Conservation (phyloP, 2,113 vertebrate genomes). For the Bujurquina vittata region DNA sequence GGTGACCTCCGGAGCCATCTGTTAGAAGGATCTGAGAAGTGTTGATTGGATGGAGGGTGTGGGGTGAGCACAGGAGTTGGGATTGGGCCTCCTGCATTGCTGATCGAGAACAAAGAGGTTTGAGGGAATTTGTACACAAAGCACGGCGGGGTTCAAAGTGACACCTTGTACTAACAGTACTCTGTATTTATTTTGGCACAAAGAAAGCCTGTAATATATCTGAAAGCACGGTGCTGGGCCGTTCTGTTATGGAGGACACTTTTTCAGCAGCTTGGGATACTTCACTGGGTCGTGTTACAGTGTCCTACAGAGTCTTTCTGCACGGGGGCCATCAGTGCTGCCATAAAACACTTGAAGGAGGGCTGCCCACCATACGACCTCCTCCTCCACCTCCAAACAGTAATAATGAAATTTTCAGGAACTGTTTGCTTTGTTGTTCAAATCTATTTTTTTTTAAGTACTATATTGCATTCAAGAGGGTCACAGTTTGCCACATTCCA, state of each 20-base stretch:
- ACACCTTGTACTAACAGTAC: neutral
- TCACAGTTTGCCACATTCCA: neutral
- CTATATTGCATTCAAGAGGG: neutral
- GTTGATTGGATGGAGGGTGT: constrained; percentile 54
- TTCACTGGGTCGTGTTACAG: neutral
- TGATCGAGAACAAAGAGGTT: constrained; percentile 14
- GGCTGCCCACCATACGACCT: neutral
- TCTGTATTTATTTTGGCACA: neutral
- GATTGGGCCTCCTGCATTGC: constrained; percentile 16
- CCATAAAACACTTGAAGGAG: neutral
- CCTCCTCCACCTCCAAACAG: neutral
- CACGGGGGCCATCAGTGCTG: neutral
- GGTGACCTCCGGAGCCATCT: constrained; percentile 76
- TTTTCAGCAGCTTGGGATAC: neutral
- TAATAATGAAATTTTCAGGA: neutral
- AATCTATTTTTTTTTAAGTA: neutral
- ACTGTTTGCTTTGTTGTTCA: neutral
- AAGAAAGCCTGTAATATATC: neutral
- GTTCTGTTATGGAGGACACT: neutral
- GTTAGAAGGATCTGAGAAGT: constrained; percentile 57
- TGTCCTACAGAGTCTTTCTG: neutral
- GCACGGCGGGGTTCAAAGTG: constrained; percentile 5
- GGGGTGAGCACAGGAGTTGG: constrained; percentile 3
- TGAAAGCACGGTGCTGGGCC: neutral
- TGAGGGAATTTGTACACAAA: constrained; percentile 2